Evolutionary conservation across 2,113 vertebrate genomes (phyloP).

Genomic region (Takifugu bimaculatus): DNA sequence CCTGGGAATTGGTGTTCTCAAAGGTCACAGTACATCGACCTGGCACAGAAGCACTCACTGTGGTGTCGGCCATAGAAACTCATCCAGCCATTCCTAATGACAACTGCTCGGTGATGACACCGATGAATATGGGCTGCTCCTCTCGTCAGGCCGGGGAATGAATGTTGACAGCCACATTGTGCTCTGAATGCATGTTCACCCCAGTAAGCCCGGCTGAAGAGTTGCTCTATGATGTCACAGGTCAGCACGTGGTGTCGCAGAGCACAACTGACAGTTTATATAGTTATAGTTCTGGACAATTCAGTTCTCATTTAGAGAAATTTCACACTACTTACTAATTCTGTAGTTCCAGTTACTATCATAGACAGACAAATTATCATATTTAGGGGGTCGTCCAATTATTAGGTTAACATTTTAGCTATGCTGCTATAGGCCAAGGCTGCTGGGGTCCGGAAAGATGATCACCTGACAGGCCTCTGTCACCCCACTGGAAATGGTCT

Average conservation of each 20-base stretch:
- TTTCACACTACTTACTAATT: too few species aligned
- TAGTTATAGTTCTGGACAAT: not conserved
- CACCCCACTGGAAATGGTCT: too few species aligned
- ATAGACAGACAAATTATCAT: too few species aligned
- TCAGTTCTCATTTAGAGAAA: not conserved
- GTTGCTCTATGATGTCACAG: constrained; percentile 51
- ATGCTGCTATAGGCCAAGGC: too few species aligned
- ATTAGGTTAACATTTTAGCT: too few species aligned
- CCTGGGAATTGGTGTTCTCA: constrained; percentile 1
- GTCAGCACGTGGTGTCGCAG: constrained; percentile 37
- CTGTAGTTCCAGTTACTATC: too few species aligned
- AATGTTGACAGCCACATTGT: constrained; percentile 55
- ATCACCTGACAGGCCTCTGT: too few species aligned
- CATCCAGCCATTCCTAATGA: constrained; percentile 50
- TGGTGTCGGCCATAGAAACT: constrained; percentile 34
- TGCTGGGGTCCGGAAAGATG: too few species aligned
- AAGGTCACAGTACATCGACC: constrained; percentile 36
- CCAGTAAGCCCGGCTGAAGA: constrained; percentile 30
- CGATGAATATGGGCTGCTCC: constrained; percentile 30
- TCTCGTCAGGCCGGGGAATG: constrained; percentile 31
- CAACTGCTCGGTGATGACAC: constrained; percentile 27
- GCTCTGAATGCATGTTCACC: constrained; percentile 30
- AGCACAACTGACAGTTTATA: constrained; percentile 12
- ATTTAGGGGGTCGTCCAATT: too few species aligned
- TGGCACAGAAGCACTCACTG: constrained; percentile 19